These are phyloP conservation scores for Luidia sarsii DNA, from an alignment of 53 echinoderm and acorn worm species.

Conservation along the genomic window DNA sequence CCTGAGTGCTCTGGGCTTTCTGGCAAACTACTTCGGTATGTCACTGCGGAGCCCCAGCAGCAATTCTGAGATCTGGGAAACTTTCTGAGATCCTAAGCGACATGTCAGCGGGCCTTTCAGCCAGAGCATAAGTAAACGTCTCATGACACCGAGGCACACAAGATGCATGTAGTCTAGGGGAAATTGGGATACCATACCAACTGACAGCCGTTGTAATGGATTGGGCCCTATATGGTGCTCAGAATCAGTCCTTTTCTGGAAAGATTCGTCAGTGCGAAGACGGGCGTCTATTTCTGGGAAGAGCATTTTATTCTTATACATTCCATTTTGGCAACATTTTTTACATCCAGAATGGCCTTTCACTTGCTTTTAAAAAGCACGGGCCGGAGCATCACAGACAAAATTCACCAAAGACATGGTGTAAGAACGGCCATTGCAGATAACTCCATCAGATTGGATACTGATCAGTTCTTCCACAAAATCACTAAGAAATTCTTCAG, in stretches of 20 bases:
- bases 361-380: constrained; percentile 56
- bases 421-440: neutral
- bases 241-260: constrained; percentile 36
- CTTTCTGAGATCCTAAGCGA: constrained; percentile 28
- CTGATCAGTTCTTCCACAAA: constrained; percentile 20
- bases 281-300: constrained; percentile 52
- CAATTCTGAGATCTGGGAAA: constrained; percentile 34
- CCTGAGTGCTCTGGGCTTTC: neutral
- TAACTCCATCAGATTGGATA: neutral
- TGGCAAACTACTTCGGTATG: constrained; percentile 13
- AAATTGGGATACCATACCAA: constrained; percentile 59
- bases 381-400: constrained; percentile 74
- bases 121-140: constrained; percentile 59
- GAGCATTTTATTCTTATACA: constrained; percentile 26
- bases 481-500: constrained; percentile 19
- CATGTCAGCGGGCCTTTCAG: constrained; percentile 61
- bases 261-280: constrained; percentile 49
- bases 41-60: neutral
- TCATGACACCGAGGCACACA: constrained; percentile 66
- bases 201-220: constrained; percentile 37
- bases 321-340: constrained; percentile 49
- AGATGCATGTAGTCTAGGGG: constrained; percentile 72
- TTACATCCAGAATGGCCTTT: constrained; percentile 62
- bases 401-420: neutral
- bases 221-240: constrained; percentile 54